Conservation (phyloP, 2,113 vertebrate species). For the Microcebus lehilahytsara region DNA sequence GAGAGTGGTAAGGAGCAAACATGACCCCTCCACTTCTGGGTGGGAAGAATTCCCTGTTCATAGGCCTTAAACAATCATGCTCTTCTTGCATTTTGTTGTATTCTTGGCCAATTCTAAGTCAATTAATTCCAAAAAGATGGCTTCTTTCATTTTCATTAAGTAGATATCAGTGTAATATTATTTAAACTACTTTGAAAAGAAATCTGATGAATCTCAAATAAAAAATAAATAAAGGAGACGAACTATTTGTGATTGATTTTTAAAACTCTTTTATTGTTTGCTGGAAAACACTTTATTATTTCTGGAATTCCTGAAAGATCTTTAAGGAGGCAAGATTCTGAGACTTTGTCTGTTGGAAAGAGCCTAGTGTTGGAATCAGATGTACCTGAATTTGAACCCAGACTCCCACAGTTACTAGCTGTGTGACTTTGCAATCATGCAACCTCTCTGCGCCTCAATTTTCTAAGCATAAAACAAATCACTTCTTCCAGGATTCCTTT, state of each 20-base stretch:
- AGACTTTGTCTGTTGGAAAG: background rate
- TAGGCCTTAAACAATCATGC: background rate
- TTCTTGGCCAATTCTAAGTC: background rate
- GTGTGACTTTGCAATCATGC: background rate
- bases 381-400: background rate
- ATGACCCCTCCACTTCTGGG: background rate
- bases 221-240: background rate
- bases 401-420: background rate
- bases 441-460: background rate
- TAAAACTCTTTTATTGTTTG: background rate
- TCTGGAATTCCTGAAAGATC: background rate
- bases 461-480: background rate
- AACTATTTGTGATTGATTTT: background rate
- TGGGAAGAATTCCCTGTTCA: fast-evolving
- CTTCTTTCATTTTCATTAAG: background rate
- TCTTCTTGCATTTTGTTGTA: background rate
- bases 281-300: background rate
- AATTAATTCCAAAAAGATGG: background rate
- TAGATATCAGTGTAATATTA: background rate
- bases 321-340: background rate
- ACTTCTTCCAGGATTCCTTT: background rate
- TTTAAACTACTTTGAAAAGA: background rate
- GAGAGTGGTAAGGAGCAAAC: fast-evolving
- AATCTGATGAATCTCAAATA: background rate
- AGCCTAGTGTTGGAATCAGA: background rate